Base-by-base conservation (phyloP, 1,140 invertebrate species). In the Monomorium pharaonis region DNA sequence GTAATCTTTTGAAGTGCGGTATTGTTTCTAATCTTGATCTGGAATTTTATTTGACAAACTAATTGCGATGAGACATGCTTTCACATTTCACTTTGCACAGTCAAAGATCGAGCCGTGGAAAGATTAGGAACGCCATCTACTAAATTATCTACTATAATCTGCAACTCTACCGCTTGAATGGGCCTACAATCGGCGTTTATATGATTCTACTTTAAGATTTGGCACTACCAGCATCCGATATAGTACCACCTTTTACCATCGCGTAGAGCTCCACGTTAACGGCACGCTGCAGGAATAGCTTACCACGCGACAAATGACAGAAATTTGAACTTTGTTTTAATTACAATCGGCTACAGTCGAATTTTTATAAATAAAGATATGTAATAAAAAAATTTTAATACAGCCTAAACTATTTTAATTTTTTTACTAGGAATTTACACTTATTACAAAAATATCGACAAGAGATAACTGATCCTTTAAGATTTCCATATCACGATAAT, bases 1-100 rank as follows among this genome's bases (percentile, higher is more conserved):
- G 72, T 75, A 69, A 77, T 62, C 44, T 84, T 90, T 90, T 90
- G 77, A 90, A 76, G 56, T 86, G 74, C 84, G 89, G 89, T 86
- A 18, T 47, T 44, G 60, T 72, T 37, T 63, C 62, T 84, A 90
- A 90, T 80, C 72, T 90, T 56, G 78, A 85, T 24, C 51, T 42
- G 24, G 69, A 90, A 84, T 90, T 83, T 74, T 12, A 47, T 86
- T 88, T 84, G 62, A 90, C 60, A 67, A 70, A 74, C 77, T 56
- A 60, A 63, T 78, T 42, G 78, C 67, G 21, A 27, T 86, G 62
- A 24, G 33, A n/a, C 33, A 77, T 63, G 54, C 21, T 76, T 49
- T 84, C 18, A 30, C 44, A 69, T 56, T 14, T 77, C 75, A 62
- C 30, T 74, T 65, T 49, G 3, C 44, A 42, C n/a, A 51, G 6